A percentile compares a stretch with the other conserved stretches of the same genome.
Conservation (phyloP, 2,113 vertebrate genomes). For the Ramphastos sulfuratus region DNA sequence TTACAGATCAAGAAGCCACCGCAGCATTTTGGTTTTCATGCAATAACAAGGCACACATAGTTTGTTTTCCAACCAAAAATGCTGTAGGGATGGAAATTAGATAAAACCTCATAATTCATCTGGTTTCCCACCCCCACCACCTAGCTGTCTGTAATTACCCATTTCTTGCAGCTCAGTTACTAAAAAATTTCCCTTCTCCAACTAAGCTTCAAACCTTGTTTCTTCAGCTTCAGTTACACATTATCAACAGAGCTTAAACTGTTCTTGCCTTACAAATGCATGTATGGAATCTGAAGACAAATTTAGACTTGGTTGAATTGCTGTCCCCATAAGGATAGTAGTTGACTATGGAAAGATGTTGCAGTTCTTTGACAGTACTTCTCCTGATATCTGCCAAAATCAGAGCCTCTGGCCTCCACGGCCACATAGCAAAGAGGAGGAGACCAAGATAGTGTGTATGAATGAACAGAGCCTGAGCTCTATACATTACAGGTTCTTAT, state of each 20-base stretch:
- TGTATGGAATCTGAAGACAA: background rate
- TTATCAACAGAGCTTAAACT: background rate
- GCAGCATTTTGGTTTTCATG: conserved; percentile 13
- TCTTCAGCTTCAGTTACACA: background rate
- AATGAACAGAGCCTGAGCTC: background rate
- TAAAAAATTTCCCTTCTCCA: background rate
- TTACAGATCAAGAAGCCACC: conserved; percentile 43
- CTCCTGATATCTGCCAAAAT: background rate
- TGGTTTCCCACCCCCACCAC: background rate
- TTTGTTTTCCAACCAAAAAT: conserved; percentile 46
- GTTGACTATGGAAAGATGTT: background rate
- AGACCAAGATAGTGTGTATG: background rate
- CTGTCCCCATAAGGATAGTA: background rate
- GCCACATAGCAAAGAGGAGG: background rate
- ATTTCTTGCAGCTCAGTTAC: background rate
- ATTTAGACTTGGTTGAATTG: background rate
- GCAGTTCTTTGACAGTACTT: background rate
- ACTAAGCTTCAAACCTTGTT: background rate
- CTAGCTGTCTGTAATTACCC: background rate
- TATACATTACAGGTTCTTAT: background rate
- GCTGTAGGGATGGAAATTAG: conserved; percentile 6
- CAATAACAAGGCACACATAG: conserved; percentile 2
- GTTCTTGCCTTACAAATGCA: background rate
- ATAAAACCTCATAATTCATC: conserved; percentile 3
- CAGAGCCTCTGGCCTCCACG: background rate